phyloP scores from a whole-genome alignment of 1,140 invertebrate species.

The Cryptotermes secundus region DNA sequence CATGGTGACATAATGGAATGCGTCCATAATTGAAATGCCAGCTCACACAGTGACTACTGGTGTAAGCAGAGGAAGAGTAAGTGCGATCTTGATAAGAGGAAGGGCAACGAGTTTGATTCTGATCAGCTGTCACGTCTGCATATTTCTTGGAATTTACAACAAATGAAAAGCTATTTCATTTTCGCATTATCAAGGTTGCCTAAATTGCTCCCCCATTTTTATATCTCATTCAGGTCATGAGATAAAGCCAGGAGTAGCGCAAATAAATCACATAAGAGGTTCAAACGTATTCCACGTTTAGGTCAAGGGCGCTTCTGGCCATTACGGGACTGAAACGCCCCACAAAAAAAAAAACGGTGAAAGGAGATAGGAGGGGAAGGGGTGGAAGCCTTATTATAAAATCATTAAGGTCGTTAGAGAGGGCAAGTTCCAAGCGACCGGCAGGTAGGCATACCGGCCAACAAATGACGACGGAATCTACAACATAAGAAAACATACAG shows the following conservation, averaged over 20 bases:
- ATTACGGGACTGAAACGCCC: neutral
- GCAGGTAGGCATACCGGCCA: neutral
- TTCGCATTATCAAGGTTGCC: neutral
- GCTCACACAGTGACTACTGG: neutral
- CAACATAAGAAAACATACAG: neutral
- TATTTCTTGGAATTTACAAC: neutral
- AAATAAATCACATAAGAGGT: neutral
- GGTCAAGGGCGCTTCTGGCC: slow-evolving; percentile 1
- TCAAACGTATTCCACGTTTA: neutral
- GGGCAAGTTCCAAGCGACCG: neutral
- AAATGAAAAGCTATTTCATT: neutral
- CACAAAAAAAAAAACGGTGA: neutral
- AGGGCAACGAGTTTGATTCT: neutral
- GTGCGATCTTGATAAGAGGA: neutral
- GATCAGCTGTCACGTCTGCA: neutral
- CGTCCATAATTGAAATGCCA: neutral
- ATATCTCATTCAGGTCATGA: neutral
- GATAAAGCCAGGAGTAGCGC: neutral
- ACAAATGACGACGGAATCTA: neutral
- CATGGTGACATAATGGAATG: neutral
- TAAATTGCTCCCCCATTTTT: neutral
- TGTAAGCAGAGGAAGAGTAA: neutral
- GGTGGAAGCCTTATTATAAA: slow-evolving; percentile 27
- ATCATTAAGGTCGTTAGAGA: slow-evolving; percentile 28
- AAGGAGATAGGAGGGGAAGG: neutral